Conservation (phyloP, 2,113 vertebrate genomes). For the Mormyrus lacerda region DNA sequence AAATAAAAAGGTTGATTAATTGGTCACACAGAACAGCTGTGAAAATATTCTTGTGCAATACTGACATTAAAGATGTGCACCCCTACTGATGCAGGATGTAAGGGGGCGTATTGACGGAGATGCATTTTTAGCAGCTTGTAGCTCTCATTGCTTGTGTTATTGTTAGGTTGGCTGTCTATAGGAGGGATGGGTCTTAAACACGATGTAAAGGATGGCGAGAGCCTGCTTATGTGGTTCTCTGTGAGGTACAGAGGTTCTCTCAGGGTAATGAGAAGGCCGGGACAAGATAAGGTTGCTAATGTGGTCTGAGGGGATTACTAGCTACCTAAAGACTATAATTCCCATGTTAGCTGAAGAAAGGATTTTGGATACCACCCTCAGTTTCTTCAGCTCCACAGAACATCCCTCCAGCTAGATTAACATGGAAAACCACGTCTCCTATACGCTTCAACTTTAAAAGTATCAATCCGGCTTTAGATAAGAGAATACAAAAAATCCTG, state of each 20-base stretch:
- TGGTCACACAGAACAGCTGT: not conserved
- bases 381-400: not conserved
- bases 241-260: not conserved
- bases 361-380: slow-evolving; percentile 27
- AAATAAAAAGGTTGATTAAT: not conserved
- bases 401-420: not conserved
- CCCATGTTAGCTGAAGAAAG: slow-evolving; percentile 49
- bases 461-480: not conserved
- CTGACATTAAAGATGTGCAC: not conserved
- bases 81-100: not conserved
- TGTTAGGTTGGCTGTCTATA: not conserved
- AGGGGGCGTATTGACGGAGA: not conserved
- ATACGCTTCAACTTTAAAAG: not conserved
- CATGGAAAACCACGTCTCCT: not conserved
- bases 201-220: not conserved
- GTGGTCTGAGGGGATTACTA: slow-evolving; percentile 44
- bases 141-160: not conserved
- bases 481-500: not conserved
- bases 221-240: not conserved
- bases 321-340: slow-evolving; percentile 44
- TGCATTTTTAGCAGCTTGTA: not conserved
- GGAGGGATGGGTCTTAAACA: not conserved
- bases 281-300: slow-evolving; percentile 37
- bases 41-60: not conserved
- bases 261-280: not conserved